phyloP scores from a whole-genome alignment of 2,888 invertebrate genomes.

The Dyspetes luteomarginatus region DNA sequence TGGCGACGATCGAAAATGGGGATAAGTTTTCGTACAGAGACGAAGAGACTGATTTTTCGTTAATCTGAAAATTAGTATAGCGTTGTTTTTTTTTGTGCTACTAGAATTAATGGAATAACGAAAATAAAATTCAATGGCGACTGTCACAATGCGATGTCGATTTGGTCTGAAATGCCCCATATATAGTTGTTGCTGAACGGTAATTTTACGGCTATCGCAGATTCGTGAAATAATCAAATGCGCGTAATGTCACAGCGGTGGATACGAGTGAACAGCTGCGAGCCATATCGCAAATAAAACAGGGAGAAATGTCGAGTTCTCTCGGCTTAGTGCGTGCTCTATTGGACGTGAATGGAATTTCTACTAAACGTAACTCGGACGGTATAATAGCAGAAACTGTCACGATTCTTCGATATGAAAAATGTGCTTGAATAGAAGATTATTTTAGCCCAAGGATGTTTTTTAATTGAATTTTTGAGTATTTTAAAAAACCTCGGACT shows the following conservation, averaged over 20 bases:
- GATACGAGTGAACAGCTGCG: not conserved
- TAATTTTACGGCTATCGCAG: slow-evolving; percentile 48
- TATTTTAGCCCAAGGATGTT: too few species aligned
- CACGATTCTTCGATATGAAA: not conserved
- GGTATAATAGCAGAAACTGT: not conserved
- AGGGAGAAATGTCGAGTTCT: not conserved
- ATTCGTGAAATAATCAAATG: slow-evolving; percentile 43
- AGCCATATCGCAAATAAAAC: not conserved
- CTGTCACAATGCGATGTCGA: not conserved
- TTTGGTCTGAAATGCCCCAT: not conserved
- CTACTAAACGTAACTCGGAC: not conserved
- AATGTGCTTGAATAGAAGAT: not conserved
- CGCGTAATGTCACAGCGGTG: not conserved
- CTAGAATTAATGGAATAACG: not conserved
- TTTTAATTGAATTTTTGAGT: too few species aligned
- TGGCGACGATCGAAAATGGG: too few species aligned
- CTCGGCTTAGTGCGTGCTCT: not conserved
- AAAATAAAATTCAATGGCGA: not conserved
- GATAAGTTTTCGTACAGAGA: too few species aligned
- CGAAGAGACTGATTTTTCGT: too few species aligned
- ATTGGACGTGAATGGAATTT: slow-evolving; percentile 2
- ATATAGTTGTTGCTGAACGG: slow-evolving; percentile 15
- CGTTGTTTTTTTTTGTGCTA: too few species aligned
- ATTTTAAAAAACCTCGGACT: too few species aligned
- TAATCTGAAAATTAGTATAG: too few species aligned